Conservation (phyloP, 1,140 invertebrate species). For the Laupala kohalensis region DNA sequence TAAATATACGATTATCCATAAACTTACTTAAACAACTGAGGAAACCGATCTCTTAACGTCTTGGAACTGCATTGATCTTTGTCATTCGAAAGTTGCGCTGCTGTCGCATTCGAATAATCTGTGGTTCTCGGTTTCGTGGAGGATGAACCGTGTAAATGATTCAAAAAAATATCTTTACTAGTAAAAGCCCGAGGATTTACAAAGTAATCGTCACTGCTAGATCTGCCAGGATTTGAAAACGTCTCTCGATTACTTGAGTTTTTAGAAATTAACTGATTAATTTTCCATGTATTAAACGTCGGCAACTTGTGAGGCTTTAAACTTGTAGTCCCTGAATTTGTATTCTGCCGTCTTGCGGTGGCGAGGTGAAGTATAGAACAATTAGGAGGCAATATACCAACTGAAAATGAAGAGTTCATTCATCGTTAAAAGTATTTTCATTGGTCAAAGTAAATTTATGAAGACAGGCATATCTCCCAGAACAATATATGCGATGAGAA, state of each 20-base stretch:
- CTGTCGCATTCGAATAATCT: too few species aligned
- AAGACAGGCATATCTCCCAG: neutral
- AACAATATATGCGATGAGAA: too few species aligned
- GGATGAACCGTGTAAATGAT: too few species aligned
- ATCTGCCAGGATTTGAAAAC: too few species aligned
- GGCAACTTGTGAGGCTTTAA: neutral
- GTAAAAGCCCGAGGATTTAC: too few species aligned
- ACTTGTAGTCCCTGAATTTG: neutral
- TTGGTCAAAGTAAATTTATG: neutral
- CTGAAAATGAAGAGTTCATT: neutral
- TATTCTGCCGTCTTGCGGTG: neutral
- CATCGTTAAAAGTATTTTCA: neutral
- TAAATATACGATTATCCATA: neutral
- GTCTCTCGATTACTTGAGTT: too few species aligned
- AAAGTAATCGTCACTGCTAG: too few species aligned
- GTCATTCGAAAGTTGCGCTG: too few species aligned
- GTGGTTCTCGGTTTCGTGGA: too few species aligned
- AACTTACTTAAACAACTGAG: neutral
- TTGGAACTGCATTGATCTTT: neutral
- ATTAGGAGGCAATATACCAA: neutral
- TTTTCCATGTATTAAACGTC: neutral
- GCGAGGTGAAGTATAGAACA: neutral
- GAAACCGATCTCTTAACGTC: neutral
- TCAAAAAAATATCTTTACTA: too few species aligned
- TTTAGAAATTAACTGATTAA: too few species aligned